These are phyloP conservation scores for Chrysochloris asiatica DNA, from an alignment of 2,113 vertebrate genomes.

Conservation along the genomic window DNA sequence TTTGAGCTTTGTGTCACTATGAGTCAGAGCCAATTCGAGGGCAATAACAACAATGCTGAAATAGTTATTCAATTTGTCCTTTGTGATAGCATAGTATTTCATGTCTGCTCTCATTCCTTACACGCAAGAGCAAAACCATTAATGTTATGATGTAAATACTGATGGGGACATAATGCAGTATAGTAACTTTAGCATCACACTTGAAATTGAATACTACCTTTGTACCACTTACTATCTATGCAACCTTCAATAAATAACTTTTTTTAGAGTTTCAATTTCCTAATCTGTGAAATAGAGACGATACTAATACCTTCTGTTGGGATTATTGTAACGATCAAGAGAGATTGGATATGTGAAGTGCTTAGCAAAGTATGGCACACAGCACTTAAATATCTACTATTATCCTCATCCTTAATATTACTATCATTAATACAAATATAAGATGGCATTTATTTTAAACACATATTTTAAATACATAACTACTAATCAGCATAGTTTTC, in stretches of 20 bases:
- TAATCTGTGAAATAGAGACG: constrained; percentile 32
- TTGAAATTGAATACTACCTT: constrained; percentile 22
- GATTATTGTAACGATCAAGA: constrained; percentile 26
- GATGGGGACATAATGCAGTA: not conserved
- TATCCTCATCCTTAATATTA: constrained; percentile 8
- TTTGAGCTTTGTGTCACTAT: too few relatives aligned
- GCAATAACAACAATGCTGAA: too few relatives aligned
- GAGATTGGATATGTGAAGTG: constrained; percentile 21
- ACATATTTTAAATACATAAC: not conserved
- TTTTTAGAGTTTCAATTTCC: constrained; percentile 20
- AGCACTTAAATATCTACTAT: constrained; percentile 33
- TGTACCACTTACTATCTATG: not conserved
- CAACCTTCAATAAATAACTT: constrained; percentile 35
- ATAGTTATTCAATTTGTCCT: constrained; percentile 23
- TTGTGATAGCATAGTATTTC: not conserved
- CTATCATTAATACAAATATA: constrained; percentile 29
- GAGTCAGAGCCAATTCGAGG: too few relatives aligned
- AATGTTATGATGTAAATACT: not conserved
- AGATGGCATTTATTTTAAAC: constrained; percentile 36
- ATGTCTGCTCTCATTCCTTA: constrained; percentile 1
- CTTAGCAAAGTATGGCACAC: constrained; percentile 3
- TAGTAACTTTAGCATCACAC: constrained; percentile 19
- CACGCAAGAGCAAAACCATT: not conserved
- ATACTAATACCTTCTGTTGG: not conserved
- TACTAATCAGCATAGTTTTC: constrained; percentile 36